Percentiles rank a stretch among this genome's conserved stretches.
These are phyloP conservation scores for Octonoba sinensis DNA, from an alignment of 2,888 invertebrate species.

Conservation along the genomic window DNA sequence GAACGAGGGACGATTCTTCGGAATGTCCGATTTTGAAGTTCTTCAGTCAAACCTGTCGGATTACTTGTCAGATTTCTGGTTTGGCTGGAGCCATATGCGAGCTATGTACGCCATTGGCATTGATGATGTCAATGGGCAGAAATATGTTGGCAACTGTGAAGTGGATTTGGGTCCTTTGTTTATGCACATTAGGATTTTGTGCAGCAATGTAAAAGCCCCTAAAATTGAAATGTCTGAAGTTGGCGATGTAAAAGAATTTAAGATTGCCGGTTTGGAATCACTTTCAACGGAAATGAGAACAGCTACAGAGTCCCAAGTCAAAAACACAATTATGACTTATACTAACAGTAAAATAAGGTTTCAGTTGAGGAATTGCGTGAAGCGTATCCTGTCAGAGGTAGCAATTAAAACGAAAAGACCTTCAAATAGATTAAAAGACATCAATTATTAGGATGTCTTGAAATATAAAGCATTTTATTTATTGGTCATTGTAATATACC, in stretches of 20 bases:
- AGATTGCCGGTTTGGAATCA: neutral
- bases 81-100: conserved; percentile 14
- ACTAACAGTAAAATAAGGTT: conserved; percentile 16
- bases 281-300: neutral
- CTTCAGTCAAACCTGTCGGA: neutral
- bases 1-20: conserved; percentile 12
- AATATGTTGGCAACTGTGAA: neutral
- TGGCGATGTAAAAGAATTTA: neutral
- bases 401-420: too few relatives aligned
- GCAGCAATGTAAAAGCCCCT: neutral
- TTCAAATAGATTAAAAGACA: too few relatives aligned
- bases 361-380: conserved; percentile 15
- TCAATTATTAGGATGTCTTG: too few relatives aligned
- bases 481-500: too few relatives aligned
- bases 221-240: conserved; percentile 24
- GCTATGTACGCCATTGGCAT: conserved; percentile 1
- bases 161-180: conserved; percentile 7
- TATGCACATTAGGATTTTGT: conserved; percentile 18
- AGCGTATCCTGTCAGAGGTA: neutral
- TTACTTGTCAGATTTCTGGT: neutral
- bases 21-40: conserved; percentile 17
- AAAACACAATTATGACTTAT: neutral
- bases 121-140: conserved; percentile 7
- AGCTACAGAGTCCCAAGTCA: neutral
- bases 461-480: too few relatives aligned